Evolutionary conservation across 1,140 invertebrate species (phyloP).

Genomic region (Drosophila lini): DNA sequence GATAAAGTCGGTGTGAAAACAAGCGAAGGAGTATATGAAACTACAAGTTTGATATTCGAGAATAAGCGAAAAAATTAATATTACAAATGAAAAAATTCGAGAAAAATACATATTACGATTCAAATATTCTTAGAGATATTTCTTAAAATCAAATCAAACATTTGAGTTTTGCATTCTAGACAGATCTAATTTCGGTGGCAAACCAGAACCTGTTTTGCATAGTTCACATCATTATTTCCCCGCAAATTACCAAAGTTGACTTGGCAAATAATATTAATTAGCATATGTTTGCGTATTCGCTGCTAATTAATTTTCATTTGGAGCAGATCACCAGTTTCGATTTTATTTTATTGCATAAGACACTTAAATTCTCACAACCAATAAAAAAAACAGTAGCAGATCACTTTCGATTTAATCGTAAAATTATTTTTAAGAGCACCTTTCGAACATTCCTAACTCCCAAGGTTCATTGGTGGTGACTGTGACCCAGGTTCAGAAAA

Average conservation of each 20-base stretch:
- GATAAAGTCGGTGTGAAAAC: neutral
- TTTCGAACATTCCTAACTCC: no score
- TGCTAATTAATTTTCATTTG: constrained; percentile 33
- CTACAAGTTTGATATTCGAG: neutral
- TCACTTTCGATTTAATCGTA: neutral
- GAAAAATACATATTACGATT: neutral
- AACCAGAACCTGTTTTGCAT: constrained; percentile 15
- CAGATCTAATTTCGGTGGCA: neutral
- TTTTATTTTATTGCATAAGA: constrained; percentile 37
- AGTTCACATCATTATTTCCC: constrained; percentile 17
- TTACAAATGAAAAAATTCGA: no score
- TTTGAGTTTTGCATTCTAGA: neutral
- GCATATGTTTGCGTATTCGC: constrained; percentile 18
- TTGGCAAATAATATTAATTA: constrained; percentile 32
- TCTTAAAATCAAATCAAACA: neutral
- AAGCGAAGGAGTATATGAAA: neutral
- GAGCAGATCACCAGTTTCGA: constrained; percentile 5
- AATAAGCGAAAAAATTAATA: neutral
- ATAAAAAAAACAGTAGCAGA: constrained; percentile 15
- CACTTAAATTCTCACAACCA: constrained; percentile 5
- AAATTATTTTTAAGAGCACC: neutral
- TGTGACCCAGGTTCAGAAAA: no score
- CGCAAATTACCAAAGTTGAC: constrained; percentile 28
- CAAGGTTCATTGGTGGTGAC: no score
- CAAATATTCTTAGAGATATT: neutral